These are phyloP conservation scores for Eriocheir sinensis DNA, from an alignment of 1,140 invertebrate species.

Conservation along the genomic window DNA sequence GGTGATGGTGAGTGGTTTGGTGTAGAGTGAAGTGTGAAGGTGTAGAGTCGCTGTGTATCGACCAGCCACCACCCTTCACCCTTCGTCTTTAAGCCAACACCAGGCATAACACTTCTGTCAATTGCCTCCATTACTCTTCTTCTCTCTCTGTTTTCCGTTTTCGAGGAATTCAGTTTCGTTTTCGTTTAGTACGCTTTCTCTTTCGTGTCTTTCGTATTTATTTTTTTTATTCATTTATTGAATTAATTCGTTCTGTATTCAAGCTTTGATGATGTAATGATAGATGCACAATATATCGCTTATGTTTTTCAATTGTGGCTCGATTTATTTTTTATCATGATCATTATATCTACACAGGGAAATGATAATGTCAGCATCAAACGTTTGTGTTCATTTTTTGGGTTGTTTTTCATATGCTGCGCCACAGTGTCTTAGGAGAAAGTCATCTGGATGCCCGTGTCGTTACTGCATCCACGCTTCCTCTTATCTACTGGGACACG, in stretches of 20 bases:
- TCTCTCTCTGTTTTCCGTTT: background rate
- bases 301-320: too few species aligned
- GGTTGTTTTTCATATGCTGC: too few species aligned
- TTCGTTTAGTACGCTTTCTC: background rate
- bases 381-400: too few species aligned
- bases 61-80: constrained; percentile 35
- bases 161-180: background rate
- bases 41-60: constrained; percentile 47
- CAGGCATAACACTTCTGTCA: constrained; percentile 32
- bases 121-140: constrained; percentile 1
- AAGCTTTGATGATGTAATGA: too few species aligned
- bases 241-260: background rate
- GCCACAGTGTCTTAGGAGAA: too few species aligned
- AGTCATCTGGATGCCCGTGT: background rate
- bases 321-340: too few species aligned
- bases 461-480: constrained; percentile 11
- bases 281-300: too few species aligned
- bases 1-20: background rate
- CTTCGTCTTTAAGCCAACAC: constrained; percentile 52
- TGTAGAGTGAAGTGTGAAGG: constrained; percentile 26
- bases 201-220: background rate
- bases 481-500: background rate
- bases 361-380: too few species aligned
- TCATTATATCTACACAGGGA: too few species aligned
- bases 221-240: background rate